These are phyloP conservation scores for Drosophila recens DNA, from an alignment of 2,888 invertebrate species.

Conservation along the genomic window DNA sequence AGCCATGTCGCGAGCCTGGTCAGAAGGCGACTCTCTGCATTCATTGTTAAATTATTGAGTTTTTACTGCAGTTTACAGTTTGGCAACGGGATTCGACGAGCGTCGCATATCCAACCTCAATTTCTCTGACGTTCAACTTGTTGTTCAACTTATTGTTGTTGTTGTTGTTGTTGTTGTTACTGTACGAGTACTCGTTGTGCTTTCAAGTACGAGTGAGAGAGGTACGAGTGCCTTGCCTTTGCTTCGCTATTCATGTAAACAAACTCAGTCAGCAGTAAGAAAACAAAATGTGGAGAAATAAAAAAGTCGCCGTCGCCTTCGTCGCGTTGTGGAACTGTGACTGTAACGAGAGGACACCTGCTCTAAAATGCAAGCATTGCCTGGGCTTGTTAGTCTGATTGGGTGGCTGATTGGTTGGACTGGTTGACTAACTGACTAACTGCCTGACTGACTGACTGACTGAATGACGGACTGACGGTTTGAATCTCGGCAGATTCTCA, in stretches of 20 bases:
- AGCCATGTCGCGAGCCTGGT: conserved; percentile 31
- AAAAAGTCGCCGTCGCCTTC: background rate
- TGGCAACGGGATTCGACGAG: conserved; percentile 76
- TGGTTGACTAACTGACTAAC: conserved; percentile 39
- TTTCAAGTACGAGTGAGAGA: conserved; percentile 28
- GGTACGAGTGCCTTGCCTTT: conserved; percentile 25
- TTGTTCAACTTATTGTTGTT: background rate
- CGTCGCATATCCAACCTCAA: conserved; percentile 73
- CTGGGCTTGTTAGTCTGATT: conserved; percentile 76
- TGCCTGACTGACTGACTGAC: conserved; percentile 29
- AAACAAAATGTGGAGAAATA: conserved; percentile 63
- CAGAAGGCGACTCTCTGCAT: conserved; percentile 64
- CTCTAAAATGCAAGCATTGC: conserved; percentile 73
- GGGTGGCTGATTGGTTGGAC: conserved; percentile 77
- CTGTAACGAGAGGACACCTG: conserved; percentile 61
- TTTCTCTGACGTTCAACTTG: conserved; percentile 46
- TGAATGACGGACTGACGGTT: conserved; percentile 34
- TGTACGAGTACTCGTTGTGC: conserved; percentile 37
- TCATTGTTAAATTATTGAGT: conserved; percentile 83
- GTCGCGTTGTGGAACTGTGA: conserved; percentile 25
- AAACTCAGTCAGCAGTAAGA: conserved; percentile 68
- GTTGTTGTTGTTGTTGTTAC: conserved; percentile 14
- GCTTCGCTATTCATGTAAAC: conserved; percentile 64
- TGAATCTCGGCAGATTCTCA: conserved; percentile 49
- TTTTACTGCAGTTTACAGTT: conserved; percentile 82